A percentile compares a stretch with the other conserved stretches of the same genome.
phyloP scores from a whole-genome alignment of 2,888 invertebrate genomes.

The Heteropelma amictum region DNA sequence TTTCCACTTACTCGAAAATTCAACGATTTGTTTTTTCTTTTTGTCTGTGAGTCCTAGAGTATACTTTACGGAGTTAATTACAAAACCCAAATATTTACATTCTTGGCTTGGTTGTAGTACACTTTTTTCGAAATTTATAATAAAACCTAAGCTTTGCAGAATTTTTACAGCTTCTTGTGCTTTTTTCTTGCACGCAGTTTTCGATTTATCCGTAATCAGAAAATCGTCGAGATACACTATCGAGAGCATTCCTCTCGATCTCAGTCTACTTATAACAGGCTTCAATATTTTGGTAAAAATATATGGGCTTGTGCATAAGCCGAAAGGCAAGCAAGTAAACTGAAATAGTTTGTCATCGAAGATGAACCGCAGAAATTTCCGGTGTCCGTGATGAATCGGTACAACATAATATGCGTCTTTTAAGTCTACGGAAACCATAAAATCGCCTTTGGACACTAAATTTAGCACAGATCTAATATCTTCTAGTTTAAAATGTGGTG shows the following conservation, averaged over 20 bases:
- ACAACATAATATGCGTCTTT: constrained; percentile 19
- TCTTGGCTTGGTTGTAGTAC: background rate
- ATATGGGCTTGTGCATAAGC: constrained; percentile 52
- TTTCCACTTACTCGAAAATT: background rate
- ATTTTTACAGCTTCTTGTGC: constrained; percentile 14
- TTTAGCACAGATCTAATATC: constrained; percentile 8
- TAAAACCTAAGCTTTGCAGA: constrained; percentile 44
- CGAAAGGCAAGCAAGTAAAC: constrained; percentile 57
- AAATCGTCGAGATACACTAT: constrained; percentile 55
- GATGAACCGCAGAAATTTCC: constrained; percentile 53
- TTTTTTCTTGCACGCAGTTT: constrained; percentile 24
- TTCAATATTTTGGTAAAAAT: constrained; percentile 57
- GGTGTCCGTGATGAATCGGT: constrained; percentile 24
- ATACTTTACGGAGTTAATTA: constrained; percentile 40
- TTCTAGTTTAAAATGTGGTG: constrained; percentile 19
- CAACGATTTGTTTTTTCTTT: constrained; percentile 42
- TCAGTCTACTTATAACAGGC: constrained; percentile 46
- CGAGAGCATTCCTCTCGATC: constrained; percentile 14
- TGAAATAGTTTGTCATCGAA: constrained; percentile 51
- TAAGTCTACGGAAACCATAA: background rate
- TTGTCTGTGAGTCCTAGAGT: constrained; percentile 20
- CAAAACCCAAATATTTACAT: constrained; percentile 52
- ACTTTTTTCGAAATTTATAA: constrained; percentile 55
- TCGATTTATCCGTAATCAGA: constrained; percentile 31
- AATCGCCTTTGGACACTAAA: background rate